phyloP scores from a whole-genome alignment of 2,888 invertebrate genomes.

The Diadromus collaris region DNA sequence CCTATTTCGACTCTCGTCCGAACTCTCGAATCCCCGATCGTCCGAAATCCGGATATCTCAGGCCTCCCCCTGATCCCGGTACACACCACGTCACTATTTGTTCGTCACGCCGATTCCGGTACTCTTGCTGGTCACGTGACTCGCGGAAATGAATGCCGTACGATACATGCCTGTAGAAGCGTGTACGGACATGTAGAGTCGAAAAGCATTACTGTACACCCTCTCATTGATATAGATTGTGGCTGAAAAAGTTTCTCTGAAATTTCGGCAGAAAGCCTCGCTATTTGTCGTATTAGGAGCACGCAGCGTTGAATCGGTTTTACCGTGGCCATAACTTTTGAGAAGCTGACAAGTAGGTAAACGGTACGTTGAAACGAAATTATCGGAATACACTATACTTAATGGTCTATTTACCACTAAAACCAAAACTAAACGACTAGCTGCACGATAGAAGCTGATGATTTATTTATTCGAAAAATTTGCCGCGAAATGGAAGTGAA shows the following conservation, averaged over 20 bases:
- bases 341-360: slow-evolving; percentile 71
- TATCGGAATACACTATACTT: slow-evolving; percentile 35
- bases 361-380: slow-evolving; percentile 57
- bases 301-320: slow-evolving; percentile 71
- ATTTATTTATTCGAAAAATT: slow-evolving; percentile 13
- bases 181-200: slow-evolving; percentile 2
- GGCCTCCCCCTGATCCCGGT: slow-evolving; percentile 13
- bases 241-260: slow-evolving; percentile 60
- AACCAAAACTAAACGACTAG: background rate
- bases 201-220: background rate
- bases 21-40: slow-evolving; percentile 8
- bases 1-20: slow-evolving; percentile 31
- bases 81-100: slow-evolving; percentile 58
- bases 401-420: background rate
- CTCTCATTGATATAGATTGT: background rate
- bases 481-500: background rate
- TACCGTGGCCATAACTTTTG: slow-evolving; percentile 66
- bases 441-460: background rate
- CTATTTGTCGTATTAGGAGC: slow-evolving; percentile 59
- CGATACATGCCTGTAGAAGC: background rate
- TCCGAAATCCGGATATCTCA: slow-evolving; percentile 16
- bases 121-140: slow-evolving; percentile 65
- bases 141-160: slow-evolving; percentile 66
- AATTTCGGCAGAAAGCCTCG: slow-evolving; percentile 53
- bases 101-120: slow-evolving; percentile 61